Percentiles rank a stretch among this genome's conserved stretches.
phyloP scores from a whole-genome alignment of 2,113 vertebrate species.

The Calyptomena viridis region DNA sequence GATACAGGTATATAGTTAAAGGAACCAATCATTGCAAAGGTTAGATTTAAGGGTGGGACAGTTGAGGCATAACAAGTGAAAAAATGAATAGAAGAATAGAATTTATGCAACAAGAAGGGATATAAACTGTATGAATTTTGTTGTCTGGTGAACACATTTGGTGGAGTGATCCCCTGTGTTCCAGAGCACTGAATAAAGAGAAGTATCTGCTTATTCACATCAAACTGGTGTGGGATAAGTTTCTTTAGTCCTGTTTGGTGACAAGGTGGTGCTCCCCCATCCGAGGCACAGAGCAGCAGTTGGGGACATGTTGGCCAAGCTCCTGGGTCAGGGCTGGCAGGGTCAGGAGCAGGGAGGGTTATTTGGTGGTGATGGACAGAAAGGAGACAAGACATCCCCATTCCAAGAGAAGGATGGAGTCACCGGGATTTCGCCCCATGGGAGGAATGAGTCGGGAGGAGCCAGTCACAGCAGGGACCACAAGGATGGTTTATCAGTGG shows the following conservation, averaged over 20 bases:
- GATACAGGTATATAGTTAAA: too few species aligned
- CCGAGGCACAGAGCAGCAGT: not conserved
- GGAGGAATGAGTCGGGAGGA: not conserved
- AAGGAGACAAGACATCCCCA: not conserved
- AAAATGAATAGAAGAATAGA: too few species aligned
- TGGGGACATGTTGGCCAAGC: not conserved
- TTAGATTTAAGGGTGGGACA: too few species aligned
- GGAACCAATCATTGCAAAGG: too few species aligned
- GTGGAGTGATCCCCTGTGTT: too few species aligned
- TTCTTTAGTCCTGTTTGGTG: not conserved
- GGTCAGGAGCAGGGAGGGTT: not conserved
- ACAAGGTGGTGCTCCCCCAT: not conserved
- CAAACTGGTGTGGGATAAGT: too few species aligned
- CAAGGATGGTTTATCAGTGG: not conserved
- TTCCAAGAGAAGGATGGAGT: not conserved
- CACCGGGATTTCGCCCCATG: fast-evolving
- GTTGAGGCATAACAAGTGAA: too few species aligned
- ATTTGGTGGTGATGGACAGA: not conserved
- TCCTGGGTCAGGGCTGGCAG: not conserved
- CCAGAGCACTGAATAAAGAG: too few species aligned
- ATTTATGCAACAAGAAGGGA: too few species aligned
- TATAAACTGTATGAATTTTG: too few species aligned
- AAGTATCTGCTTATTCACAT: too few species aligned
- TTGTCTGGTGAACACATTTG: too few species aligned
- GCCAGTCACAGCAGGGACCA: not conserved